Evolutionary conservation across 2,797 vertebrate species (phyloP).

Genomic region (Acanthurus leucopareius): DNA sequence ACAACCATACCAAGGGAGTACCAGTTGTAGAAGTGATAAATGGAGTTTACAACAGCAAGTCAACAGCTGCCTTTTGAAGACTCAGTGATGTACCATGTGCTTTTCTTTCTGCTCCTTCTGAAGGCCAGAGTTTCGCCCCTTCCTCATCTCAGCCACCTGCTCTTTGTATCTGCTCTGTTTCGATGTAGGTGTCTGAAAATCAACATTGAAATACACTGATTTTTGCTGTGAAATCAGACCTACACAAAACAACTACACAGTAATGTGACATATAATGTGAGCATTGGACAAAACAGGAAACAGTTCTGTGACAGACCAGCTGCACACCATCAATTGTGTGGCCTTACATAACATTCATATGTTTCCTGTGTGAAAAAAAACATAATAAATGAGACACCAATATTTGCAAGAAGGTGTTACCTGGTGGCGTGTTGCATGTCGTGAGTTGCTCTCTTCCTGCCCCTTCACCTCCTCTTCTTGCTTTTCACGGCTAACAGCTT

Average conservation of each 20-base stretch:
- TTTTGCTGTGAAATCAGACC: not conserved
- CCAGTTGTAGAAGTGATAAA: not conserved
- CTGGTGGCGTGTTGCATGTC: conserved; percentile 98
- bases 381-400: not conserved
- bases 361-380: not conserved
- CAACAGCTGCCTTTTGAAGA: not conserved
- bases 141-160: conserved; percentile 96
- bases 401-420: conserved; percentile 69
- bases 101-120: conserved; percentile 99
- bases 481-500: conserved; percentile 96
- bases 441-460: conserved; percentile 93
- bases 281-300: not conserved
- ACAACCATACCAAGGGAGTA: not conserved
- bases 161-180: conserved; percentile 97
- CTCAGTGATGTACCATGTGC: conserved; percentile 88
- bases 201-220: not conserved
- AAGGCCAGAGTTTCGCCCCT: conserved; percentile 93
- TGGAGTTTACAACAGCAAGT: not conserved
- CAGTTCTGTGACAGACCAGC: fast-evolving
- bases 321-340: not conserved
- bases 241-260: not conserved
- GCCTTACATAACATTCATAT: not conserved
- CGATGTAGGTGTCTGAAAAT: conserved; percentile 91
- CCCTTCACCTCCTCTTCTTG: conserved; percentile 95
- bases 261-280: not conserved